Evolutionary conservation across 2,113 vertebrate species (phyloP).

Genomic region (Dasyurus viverrinus): DNA sequence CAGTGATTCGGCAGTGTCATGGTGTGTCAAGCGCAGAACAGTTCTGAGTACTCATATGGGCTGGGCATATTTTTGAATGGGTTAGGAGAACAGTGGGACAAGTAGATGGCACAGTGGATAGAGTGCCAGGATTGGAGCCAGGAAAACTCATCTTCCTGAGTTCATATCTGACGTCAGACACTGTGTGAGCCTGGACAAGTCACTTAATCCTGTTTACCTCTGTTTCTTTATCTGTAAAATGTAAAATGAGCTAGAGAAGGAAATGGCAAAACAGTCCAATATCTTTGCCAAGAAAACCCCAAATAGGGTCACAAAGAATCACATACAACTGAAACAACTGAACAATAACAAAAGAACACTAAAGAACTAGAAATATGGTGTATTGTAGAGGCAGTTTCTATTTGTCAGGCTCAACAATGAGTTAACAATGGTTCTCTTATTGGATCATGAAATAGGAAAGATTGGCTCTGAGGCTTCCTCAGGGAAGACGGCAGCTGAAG

Average conservation of each 20-base stretch:
- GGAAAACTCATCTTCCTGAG: neutral
- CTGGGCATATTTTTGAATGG: neutral
- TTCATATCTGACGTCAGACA: neutral
- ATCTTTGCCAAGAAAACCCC: neutral
- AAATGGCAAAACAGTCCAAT: neutral
- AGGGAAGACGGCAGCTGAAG: conserved; percentile 65
- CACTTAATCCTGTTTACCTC: neutral
- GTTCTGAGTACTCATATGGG: neutral
- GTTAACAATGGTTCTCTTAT: neutral
- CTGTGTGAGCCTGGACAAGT: neutral
- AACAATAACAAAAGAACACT: neutral
- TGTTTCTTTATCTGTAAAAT: neutral
- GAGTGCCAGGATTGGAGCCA: neutral
- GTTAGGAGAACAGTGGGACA: neutral
- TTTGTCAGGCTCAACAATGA: neutral
- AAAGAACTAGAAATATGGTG: neutral
- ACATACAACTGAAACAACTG: neutral
- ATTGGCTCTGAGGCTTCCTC: conserved; percentile 62
- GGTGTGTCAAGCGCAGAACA: neutral
- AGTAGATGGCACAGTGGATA: neutral
- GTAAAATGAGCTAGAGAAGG: neutral
- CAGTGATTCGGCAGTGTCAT: neutral
- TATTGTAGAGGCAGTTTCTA: neutral
- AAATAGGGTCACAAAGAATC: neutral
- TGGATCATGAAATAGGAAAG: conserved; percentile 38